phyloP scores from a whole-genome alignment of 2,888 invertebrate genomes.

The Polyploca ridens region DNA sequence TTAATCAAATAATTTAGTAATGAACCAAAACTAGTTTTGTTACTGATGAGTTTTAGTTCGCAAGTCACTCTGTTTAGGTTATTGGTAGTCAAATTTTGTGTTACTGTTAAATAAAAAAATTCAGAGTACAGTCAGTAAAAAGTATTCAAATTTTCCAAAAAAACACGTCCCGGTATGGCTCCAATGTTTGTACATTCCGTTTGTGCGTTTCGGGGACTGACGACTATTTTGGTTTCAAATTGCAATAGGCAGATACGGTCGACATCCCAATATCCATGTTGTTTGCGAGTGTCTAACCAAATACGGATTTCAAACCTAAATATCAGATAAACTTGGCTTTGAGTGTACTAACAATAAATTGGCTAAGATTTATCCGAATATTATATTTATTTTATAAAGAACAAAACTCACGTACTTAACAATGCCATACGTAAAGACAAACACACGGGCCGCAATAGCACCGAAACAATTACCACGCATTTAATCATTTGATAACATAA shows the following conservation, averaged over 20 bases:
- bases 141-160: neutral
- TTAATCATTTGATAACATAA: conserved; percentile 26
- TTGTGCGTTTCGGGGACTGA: neutral
- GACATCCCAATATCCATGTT: neutral
- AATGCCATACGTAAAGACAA: too few species aligned
- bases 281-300: neutral
- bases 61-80: too few species aligned
- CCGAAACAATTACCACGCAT: conserved; percentile 7
- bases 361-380: neutral
- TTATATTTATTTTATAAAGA: neutral
- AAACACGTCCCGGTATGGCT: neutral
- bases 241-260: neutral
- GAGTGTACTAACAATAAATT: neutral
- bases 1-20: too few species aligned
- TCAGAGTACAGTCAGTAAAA: too few species aligned
- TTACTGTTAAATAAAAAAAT: too few species aligned
- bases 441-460: neutral
- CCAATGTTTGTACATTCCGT: neutral
- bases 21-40: too few species aligned
- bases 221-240: neutral
- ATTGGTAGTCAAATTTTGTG: too few species aligned
- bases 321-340: neutral
- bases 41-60: too few species aligned
- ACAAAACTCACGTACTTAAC: neutral
- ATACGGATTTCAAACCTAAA: neutral